These are phyloP conservation scores for Drosophila truncata DNA, from an alignment of 1,140 invertebrate species.

Conservation along the genomic window DNA sequence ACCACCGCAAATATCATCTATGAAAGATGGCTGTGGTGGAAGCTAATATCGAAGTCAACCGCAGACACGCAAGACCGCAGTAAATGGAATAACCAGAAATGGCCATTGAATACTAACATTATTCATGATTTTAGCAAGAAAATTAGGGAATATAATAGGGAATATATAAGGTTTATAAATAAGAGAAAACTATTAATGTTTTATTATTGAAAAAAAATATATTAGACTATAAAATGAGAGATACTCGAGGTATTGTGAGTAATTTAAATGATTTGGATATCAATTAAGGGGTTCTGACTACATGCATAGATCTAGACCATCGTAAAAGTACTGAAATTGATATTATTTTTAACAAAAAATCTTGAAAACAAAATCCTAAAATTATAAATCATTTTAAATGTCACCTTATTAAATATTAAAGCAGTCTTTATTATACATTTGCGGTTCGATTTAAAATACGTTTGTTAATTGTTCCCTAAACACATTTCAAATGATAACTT, in stretches of 20 bases:
- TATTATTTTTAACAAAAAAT: no score
- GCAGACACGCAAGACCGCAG: conserved; percentile 34
- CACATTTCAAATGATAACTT: background rate
- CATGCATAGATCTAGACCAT: no score
- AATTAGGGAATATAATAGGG: background rate
- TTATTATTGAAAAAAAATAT: background rate
- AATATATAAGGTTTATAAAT: background rate
- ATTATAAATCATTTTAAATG: background rate
- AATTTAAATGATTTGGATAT: background rate
- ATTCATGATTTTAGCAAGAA: background rate
- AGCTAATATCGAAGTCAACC: conserved; percentile 39
- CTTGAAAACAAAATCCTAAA: background rate
- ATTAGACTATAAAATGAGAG: background rate
- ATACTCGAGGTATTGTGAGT: background rate
- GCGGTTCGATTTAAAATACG: background rate
- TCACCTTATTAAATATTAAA: background rate
- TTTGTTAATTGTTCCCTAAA: no score
- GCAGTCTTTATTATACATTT: conserved; percentile 20
- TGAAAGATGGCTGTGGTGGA: conserved; percentile 47
- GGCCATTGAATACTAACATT: background rate
- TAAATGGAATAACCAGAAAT: conserved; percentile 31
- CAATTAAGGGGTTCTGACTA: no score
- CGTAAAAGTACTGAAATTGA: no score
- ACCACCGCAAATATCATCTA: conserved; percentile 65
- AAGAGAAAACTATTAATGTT: background rate